phyloP scores from a whole-genome alignment of 2,888 invertebrate species.

The Oegoconia quadripuncta region DNA sequence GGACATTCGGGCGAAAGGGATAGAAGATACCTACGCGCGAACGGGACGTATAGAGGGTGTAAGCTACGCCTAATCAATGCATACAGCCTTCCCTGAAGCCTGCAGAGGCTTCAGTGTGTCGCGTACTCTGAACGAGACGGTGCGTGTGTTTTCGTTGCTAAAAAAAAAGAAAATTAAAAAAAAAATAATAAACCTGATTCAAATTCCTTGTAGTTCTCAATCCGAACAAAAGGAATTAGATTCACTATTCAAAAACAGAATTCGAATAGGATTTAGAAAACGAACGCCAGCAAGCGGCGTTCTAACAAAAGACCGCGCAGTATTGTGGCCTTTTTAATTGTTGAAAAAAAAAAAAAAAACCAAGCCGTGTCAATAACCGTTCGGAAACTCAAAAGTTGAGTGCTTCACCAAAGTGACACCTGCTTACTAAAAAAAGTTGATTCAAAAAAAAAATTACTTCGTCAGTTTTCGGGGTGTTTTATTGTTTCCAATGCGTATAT shows the following conservation, averaged over 20 bases:
- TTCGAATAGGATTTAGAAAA: slow-evolving; percentile 23
- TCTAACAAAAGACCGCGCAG: slow-evolving; percentile 45
- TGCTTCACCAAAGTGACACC: too few relatives aligned
- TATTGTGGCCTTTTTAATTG: slow-evolving; percentile 42
- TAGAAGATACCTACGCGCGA: slow-evolving; percentile 28
- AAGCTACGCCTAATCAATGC: slow-evolving; percentile 76
- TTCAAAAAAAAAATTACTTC: slow-evolving; percentile 1
- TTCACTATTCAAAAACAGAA: too few relatives aligned
- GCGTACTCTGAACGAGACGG: slow-evolving; percentile 45
- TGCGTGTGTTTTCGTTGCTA: slow-evolving; percentile 28
- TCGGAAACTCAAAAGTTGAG: too few relatives aligned
- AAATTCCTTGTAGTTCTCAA: slow-evolving; percentile 19
- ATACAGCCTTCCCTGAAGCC: slow-evolving; percentile 54
- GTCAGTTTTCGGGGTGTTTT: neutral
- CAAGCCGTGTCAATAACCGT: slow-evolving; percentile 14
- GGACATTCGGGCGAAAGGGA: slow-evolving; percentile 45
- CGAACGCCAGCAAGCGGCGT: slow-evolving; percentile 24
- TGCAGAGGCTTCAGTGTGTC: slow-evolving; percentile 66
- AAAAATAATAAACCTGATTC: slow-evolving; percentile 17
- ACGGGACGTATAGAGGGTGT: slow-evolving; percentile 39
- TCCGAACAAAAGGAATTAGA: slow-evolving; percentile 20
- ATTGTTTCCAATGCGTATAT: neutral
- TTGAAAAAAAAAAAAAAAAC: slow-evolving; percentile 24
- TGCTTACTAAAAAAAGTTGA: slow-evolving; percentile 10
- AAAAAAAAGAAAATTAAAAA: slow-evolving; percentile 39